phyloP scores from a whole-genome alignment of 2,888 invertebrate genomes.

The Yponomeuta cagnagella region DNA sequence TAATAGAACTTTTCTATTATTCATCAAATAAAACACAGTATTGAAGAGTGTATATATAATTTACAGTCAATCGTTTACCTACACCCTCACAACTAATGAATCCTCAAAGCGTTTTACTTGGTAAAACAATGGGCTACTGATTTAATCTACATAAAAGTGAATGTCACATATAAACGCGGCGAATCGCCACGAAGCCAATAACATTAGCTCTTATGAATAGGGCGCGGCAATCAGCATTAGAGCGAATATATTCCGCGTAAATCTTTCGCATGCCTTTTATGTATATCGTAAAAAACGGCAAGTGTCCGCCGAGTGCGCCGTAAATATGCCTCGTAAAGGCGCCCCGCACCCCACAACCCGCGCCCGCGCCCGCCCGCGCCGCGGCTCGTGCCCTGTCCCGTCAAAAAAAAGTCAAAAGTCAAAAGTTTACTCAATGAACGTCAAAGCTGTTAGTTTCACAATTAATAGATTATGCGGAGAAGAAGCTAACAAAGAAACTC shows the following conservation, averaged over 20 bases:
- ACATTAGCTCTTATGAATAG: conserved; percentile 46
- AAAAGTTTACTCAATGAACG: too few species aligned
- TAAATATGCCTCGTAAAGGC: conserved; percentile 67
- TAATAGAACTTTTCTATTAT: too few species aligned
- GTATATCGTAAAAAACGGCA: conserved; percentile 72
- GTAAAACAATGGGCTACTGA: conserved; percentile 15
- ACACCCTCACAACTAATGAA: too few species aligned
- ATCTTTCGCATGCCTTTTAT: conserved; percentile 72
- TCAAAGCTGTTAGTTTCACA: too few species aligned
- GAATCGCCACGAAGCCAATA: conserved; percentile 34
- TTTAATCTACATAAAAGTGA: conserved; percentile 36
- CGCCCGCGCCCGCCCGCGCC: conserved; percentile 9
- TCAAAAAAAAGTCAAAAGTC: background rate
- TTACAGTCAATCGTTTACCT: too few species aligned
- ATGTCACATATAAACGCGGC: conserved; percentile 20
- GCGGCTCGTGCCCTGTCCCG: background rate
- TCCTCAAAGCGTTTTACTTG: background rate
- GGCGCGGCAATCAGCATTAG: conserved; percentile 63
- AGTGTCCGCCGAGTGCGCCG: conserved; percentile 61
- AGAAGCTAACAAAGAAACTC: too few species aligned
- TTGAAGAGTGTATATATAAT: too few species aligned
- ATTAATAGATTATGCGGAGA: too few species aligned
- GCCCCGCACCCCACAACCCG: conserved; percentile 22
- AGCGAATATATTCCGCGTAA: conserved; percentile 70
- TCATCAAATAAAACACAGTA: too few species aligned